Evolutionary conservation across 2,888 invertebrate genomes (phyloP).

Genomic region (Machimus atricapillus): DNA sequence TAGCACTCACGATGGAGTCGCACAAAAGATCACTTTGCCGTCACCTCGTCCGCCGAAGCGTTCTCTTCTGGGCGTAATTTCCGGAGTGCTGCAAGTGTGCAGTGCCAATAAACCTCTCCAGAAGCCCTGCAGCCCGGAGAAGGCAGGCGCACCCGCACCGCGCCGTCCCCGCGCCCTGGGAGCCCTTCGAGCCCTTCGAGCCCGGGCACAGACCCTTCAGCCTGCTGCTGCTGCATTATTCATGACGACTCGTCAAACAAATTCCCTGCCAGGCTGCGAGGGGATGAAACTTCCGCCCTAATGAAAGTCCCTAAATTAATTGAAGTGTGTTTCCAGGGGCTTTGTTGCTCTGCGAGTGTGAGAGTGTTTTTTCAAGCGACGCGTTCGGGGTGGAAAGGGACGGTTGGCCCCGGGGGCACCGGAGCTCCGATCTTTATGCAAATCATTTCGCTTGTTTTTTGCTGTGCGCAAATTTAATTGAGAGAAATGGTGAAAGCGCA

Average conservation of each 20-base stretch:
- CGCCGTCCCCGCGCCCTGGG: not conserved
- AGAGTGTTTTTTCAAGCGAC: not conserved
- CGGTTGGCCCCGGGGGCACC: not conserved
- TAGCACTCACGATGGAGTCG: not conserved
- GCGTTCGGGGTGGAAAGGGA: not conserved
- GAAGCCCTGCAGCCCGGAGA: not conserved
- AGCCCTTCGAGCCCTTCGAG: not conserved
- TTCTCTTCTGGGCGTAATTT: not conserved
- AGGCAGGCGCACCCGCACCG: not conserved
- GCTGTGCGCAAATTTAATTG: not conserved
- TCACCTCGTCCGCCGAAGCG: not conserved
- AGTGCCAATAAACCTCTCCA: conserved; percentile 6
- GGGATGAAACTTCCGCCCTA: conserved; percentile 17
- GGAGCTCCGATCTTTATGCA: not conserved
- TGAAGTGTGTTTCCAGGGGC: not conserved
- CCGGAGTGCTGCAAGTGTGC: not conserved
- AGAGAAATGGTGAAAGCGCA: not conserved
- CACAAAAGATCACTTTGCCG: not conserved
- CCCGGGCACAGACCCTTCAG: not conserved
- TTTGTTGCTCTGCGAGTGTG: not conserved
- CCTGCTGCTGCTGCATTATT: not conserved
- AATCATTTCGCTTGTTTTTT: not conserved
- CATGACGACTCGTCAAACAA: conserved; percentile 20
- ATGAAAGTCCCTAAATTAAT: conserved; percentile 25
- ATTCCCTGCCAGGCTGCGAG: not conserved